Base-by-base conservation (phyloP, 2,113 vertebrate genomes). In the Rattus rattus region DNA sequence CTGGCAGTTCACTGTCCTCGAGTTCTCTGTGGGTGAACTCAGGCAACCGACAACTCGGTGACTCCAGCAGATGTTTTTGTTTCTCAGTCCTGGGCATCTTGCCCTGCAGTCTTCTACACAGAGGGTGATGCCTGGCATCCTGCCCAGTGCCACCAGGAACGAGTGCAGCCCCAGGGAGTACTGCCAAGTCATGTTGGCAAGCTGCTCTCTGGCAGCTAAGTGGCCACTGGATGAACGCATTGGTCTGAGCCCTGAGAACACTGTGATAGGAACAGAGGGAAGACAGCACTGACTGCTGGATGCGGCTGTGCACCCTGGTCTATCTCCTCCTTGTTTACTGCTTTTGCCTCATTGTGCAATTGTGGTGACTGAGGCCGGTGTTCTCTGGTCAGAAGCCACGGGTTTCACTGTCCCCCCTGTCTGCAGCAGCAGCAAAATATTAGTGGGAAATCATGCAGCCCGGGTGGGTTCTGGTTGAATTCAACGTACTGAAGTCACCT, bases 31-130 rank as follows among this genome's bases (percentile, higher is more conserved):
- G 75, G 98, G 97, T 98, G 97, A 98, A 97, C 89, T 96, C 96
- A 96, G 97, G 97, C 98, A 95, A 84, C 98, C 97, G 98, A 65
- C 98, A 98, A 98, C 98, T 98, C 96, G 13, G 95, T 97, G 98
- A 98, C 98, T 98, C 98, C 59, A 56, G 92, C 97, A 98, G 97
- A 98, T 98, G 97, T 98, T 98, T 98, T 98, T 93, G 97, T 98
- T 98, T 96, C 97, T 95, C 83, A 95, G 97, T 96, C 90, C 30
- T 36, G 97, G 97, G 96, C 94, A 97, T 96, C 97, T 97, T 97
- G 97, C 97, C 98, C 96, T 97, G 96, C 95, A 97, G 91, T 97
- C 97, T 97, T 89, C 7, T 94, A 80, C 56, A 91, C 75, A 85
- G 75, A 96, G 97, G 97, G 97, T 98, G 98, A 98, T 98, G 94